Evolutionary conservation across 2,888 invertebrate genomes (phyloP).

Genomic region (Drosophila mimica): DNA sequence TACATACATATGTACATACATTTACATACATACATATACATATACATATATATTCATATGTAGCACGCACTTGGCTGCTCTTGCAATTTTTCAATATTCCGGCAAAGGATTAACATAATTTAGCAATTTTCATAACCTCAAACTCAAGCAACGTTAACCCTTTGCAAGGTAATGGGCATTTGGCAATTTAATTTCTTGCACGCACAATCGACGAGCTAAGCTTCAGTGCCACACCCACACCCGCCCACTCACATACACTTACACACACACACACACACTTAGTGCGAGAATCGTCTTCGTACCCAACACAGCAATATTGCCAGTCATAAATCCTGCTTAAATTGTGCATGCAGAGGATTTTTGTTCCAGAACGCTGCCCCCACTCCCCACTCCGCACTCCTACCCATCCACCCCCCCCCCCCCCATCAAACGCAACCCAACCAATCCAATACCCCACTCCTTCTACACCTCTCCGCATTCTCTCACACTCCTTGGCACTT

Average conservation of each 20-base stretch:
- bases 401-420: neutral
- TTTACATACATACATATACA: slow-evolving; percentile 1
- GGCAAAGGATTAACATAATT: slow-evolving; percentile 71
- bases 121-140: slow-evolving; percentile 75
- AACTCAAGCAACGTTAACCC: slow-evolving; percentile 57
- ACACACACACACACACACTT: slow-evolving; percentile 15
- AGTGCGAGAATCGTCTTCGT: slow-evolving; percentile 52
- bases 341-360: slow-evolving; percentile 79
- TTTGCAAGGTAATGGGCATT: slow-evolving; percentile 71
- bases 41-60: neutral
- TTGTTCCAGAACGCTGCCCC: slow-evolving; percentile 71
- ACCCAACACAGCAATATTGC: slow-evolving; percentile 68
- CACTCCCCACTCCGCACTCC: neutral
- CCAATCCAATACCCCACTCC: slow-evolving; percentile 6
- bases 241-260: slow-evolving; percentile 9
- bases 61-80: slow-evolving; percentile 9
- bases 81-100: slow-evolving; percentile 67
- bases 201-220: slow-evolving; percentile 74
- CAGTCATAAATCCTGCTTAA: slow-evolving; percentile 79
- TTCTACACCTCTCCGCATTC: neutral
- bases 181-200: slow-evolving; percentile 79
- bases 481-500: slow-evolving; percentile 47
- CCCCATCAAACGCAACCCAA: slow-evolving; percentile 25
- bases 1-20: neutral
- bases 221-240: slow-evolving; percentile 38